These are phyloP conservation scores for Melinaea menophilus DNA, from an alignment of 2,888 invertebrate genomes.

Conservation along the genomic window DNA sequence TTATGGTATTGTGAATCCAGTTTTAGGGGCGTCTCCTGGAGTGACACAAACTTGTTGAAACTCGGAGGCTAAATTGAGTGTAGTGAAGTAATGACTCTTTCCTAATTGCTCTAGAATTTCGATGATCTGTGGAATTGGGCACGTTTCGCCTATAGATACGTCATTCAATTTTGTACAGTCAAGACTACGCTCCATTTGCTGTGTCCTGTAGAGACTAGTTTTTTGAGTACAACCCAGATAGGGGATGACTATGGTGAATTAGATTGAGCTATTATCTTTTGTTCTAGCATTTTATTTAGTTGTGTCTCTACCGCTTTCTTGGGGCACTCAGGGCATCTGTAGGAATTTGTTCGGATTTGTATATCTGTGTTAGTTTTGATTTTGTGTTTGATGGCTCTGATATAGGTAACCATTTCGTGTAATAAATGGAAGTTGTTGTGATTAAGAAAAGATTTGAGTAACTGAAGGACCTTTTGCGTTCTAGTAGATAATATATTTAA, in stretches of 20 bases:
- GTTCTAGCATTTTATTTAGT: no score
- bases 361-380: constrained; percentile 21
- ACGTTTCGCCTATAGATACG: constrained; percentile 30
- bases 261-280: constrained; percentile 19
- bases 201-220: constrained; percentile 28
- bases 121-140: constrained; percentile 34
- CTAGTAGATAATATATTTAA: no score
- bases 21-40: constrained; percentile 7
- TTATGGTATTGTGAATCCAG: no score
- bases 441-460: no score
- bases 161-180: constrained; percentile 32
- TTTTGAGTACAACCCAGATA: constrained; percentile 15
- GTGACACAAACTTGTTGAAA: constrained; percentile 23
- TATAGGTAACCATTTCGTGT: neutral
- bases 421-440: no score
- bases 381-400: constrained; percentile 21
- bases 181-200: constrained; percentile 33
- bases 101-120: constrained; percentile 36
- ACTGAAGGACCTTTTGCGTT: no score
- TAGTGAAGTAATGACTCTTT: constrained; percentile 28
- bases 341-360: constrained; percentile 29
- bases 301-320: constrained; percentile 9
- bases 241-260: constrained; percentile 33
- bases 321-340: constrained; percentile 12
- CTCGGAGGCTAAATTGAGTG: constrained; percentile 14